A percentile compares a stretch with the other conserved stretches of the same genome.
phyloP scores from a whole-genome alignment of 2,113 vertebrate genomes.

The Scomber colias region DNA sequence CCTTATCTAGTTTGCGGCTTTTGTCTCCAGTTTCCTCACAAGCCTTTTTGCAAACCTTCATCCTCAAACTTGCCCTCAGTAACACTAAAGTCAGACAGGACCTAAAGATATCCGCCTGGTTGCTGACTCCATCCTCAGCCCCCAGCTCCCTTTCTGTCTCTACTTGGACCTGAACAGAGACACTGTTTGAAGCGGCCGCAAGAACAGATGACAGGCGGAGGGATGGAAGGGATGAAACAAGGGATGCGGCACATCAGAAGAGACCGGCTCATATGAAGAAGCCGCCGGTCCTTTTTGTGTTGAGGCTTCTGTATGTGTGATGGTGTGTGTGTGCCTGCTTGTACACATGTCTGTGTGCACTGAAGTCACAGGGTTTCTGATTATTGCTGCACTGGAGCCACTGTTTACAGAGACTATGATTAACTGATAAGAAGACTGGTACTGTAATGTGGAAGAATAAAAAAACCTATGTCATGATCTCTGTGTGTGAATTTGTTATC shows the following conservation, averaged over 20 bases:
- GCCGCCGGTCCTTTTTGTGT: slow-evolving; percentile 53
- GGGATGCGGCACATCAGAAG: slow-evolving; percentile 64
- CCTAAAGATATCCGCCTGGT: slow-evolving; percentile 32
- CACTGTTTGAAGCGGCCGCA: slow-evolving; percentile 60
- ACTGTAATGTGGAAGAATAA: slow-evolving; percentile 35
- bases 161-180: slow-evolving; percentile 61
- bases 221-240: slow-evolving; percentile 59
- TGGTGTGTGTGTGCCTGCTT: slow-evolving; percentile 42
- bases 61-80: background rate
- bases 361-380: slow-evolving; percentile 47
- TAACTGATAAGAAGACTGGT: slow-evolving; percentile 8
- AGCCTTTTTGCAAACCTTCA: background rate
- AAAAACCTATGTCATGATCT: slow-evolving; percentile 31
- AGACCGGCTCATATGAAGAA: slow-evolving; percentile 49
- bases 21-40: background rate
- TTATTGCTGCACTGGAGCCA: slow-evolving; percentile 29
- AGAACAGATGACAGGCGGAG: slow-evolving; percentile 54
- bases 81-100: slow-evolving; percentile 16
- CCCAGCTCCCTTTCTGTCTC: slow-evolving; percentile 12
- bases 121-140: slow-evolving; percentile 9
- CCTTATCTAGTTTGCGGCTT: slow-evolving; percentile 15
- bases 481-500: background rate
- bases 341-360: slow-evolving; percentile 36
- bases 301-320: slow-evolving; percentile 30
- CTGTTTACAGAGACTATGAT: slow-evolving; percentile 22